Conservation (phyloP, 2,797 vertebrate genomes). For the Hirundo rustica region DNA sequence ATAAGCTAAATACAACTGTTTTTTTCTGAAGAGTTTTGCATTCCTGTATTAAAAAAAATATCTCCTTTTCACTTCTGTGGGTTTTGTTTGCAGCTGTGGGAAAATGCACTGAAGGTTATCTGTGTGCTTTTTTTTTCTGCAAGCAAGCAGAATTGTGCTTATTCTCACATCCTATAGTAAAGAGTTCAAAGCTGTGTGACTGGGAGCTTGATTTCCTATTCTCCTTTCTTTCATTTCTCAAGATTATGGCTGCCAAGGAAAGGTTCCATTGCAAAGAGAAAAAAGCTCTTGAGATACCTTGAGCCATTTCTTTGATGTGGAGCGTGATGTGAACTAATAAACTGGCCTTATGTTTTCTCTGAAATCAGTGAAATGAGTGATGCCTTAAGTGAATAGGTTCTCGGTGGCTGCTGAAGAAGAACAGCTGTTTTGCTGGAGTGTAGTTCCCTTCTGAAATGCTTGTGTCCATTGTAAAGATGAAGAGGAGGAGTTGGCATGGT, state of each 20-base stretch:
- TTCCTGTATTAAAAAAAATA: not conserved
- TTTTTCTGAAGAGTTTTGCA: not conserved
- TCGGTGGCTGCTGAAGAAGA: not conserved
- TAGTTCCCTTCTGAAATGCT: not conserved
- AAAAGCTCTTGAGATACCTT: not conserved
- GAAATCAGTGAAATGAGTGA: not conserved
- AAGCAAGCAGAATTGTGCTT: not conserved
- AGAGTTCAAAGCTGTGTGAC: not conserved
- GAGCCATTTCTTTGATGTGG: not conserved
- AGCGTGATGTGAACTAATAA: not conserved
- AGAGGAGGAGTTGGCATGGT: not conserved
- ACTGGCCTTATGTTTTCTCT: not conserved
- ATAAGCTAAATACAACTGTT: not conserved
- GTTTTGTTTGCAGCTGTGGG: not conserved
- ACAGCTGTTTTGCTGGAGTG: not conserved
- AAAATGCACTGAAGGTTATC: not conserved
- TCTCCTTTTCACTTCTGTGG: not conserved
- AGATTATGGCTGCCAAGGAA: not conserved
- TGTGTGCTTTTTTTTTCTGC: not conserved
- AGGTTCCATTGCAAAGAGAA: not conserved
- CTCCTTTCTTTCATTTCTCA: not conserved
- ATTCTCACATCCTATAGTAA: not conserved
- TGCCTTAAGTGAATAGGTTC: not conserved
- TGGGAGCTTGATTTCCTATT: not conserved
- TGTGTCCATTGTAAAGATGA: not conserved